A percentile compares a stretch with the other conserved stretches of the same genome.
Evolutionary conservation across 1,140 invertebrate species (phyloP).

Genomic region (Drosophila yakuba): DNA sequence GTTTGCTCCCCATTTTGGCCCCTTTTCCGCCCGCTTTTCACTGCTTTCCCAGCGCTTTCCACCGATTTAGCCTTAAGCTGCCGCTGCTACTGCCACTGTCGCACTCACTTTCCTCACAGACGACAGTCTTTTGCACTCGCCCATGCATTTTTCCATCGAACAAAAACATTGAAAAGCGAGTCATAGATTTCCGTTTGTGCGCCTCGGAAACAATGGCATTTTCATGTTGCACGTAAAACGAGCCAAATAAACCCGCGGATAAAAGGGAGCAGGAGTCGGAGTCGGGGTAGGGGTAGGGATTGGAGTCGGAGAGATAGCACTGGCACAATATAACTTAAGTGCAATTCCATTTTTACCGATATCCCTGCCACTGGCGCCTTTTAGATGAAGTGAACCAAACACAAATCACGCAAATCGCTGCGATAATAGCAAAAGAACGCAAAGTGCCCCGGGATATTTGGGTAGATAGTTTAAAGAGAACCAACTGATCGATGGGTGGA

Average conservation of each 20-base stretch:
- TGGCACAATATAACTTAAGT: slow-evolving; percentile 70
- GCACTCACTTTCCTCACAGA: slow-evolving; percentile 23
- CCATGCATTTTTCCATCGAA: slow-evolving; percentile 45
- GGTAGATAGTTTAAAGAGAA: slow-evolving; percentile 38
- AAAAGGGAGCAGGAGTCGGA: neutral
- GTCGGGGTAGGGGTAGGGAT: neutral
- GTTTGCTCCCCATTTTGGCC: neutral
- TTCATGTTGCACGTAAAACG: slow-evolving; percentile 74
- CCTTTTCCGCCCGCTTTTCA: neutral
- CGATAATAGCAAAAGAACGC: slow-evolving; percentile 26
- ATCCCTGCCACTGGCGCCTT: slow-evolving; percentile 71
- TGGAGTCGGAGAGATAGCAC: slow-evolving; percentile 26
- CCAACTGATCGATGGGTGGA: slow-evolving; percentile 15
- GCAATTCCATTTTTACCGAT: slow-evolving; percentile 70
- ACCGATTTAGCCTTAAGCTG: slow-evolving; percentile 42
- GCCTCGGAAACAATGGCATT: slow-evolving; percentile 75
- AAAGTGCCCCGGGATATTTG: slow-evolving; percentile 30
- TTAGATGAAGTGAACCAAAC: slow-evolving; percentile 55
- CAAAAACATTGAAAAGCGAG: slow-evolving; percentile 73
- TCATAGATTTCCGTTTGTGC: slow-evolving; percentile 79
- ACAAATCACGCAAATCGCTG: slow-evolving; percentile 41
- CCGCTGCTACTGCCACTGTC: slow-evolving; percentile 33
- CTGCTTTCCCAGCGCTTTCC: neutral
- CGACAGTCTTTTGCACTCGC: slow-evolving; percentile 79
- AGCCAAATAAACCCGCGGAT: slow-evolving; percentile 35